Percentiles rank a stretch among this genome's conserved stretches.
phyloP scores from a whole-genome alignment of 2,888 invertebrate species.

The Spatulosminthurus flaviceps region DNA sequence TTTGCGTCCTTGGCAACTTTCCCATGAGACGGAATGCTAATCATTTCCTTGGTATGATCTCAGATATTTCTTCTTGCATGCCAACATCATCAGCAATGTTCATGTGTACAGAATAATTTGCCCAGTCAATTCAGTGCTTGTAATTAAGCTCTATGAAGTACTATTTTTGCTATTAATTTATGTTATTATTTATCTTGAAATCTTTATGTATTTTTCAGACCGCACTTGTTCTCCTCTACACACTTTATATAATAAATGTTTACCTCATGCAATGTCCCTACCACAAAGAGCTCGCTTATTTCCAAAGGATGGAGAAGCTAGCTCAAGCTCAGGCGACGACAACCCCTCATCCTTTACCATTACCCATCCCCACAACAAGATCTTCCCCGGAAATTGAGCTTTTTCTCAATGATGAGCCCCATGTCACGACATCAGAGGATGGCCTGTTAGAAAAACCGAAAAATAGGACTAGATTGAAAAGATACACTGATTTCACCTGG shows the following conservation, averaged over 20 bases:
- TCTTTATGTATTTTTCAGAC: conserved; percentile 42
- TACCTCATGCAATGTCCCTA: conserved; percentile 63
- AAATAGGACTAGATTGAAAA: conserved; percentile 7
- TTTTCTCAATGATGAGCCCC: background rate
- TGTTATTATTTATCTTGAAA: background rate
- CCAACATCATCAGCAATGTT: too few species aligned
- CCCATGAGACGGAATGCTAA: conserved; percentile 22
- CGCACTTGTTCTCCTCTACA: conserved; percentile 75
- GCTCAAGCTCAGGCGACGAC: background rate
- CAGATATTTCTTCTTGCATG: background rate
- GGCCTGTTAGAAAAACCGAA: background rate
- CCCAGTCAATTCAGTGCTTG: background rate
- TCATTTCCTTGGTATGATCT: conserved; percentile 35
- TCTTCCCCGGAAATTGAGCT: background rate
- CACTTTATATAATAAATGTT: conserved; percentile 76
- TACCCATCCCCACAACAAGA: background rate
- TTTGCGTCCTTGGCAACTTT: background rate
- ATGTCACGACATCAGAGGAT: background rate
- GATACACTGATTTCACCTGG: conserved; percentile 50
- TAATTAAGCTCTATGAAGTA: background rate
- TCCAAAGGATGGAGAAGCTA: background rate
- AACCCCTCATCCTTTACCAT: background rate
- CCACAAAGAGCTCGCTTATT: conserved; percentile 6
- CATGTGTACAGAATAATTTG: background rate
- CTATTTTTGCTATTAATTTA: background rate